Evolutionary conservation across 2,888 invertebrate genomes (phyloP).

Genomic region (Trissolcus brochymenae): DNA sequence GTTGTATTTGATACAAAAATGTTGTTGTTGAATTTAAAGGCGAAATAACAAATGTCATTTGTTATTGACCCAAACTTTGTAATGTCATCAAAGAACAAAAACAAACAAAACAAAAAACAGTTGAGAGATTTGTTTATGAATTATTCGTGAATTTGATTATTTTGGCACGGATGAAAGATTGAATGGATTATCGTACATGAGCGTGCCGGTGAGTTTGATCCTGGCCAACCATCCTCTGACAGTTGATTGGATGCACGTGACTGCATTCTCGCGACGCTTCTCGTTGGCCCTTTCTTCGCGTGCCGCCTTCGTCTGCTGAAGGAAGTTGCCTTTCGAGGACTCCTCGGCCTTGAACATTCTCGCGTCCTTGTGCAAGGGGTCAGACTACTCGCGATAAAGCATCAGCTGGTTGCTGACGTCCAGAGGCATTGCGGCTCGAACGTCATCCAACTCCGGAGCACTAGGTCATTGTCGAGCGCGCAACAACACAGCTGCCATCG

Average conservation of each 20-base stretch:
- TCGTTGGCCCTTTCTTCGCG: constrained; percentile 92
- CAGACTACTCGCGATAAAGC: constrained; percentile 64
- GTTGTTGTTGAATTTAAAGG: no score
- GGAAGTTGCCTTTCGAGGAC: constrained; percentile 85
- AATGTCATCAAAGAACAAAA: no score
- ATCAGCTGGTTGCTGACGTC: constrained; percentile 63
- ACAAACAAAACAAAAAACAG: no score
- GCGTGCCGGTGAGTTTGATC: constrained; percentile 80
- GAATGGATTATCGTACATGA: constrained; percentile 81
- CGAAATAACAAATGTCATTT: no score
- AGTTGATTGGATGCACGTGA: constrained; percentile 85
- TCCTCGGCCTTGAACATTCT: constrained; percentile 82
- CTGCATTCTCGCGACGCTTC: constrained; percentile 86
- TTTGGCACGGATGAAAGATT: neutral
- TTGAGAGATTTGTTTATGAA: no score
- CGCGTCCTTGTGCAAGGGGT: constrained; percentile 45
- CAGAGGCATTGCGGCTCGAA: constrained; percentile 27
- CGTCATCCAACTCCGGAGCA: constrained; percentile 32
- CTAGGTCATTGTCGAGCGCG: constrained; percentile 52
- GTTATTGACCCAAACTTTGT: no score
- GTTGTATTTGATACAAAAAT: no score
- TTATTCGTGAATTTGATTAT: no score
- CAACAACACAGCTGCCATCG: constrained; percentile 42
- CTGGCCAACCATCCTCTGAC: constrained; percentile 87
- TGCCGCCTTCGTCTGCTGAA: constrained; percentile 93